These are phyloP conservation scores for Disparrhopalites patrizii DNA, from an alignment of 2,888 invertebrate species.

Conservation along the genomic window DNA sequence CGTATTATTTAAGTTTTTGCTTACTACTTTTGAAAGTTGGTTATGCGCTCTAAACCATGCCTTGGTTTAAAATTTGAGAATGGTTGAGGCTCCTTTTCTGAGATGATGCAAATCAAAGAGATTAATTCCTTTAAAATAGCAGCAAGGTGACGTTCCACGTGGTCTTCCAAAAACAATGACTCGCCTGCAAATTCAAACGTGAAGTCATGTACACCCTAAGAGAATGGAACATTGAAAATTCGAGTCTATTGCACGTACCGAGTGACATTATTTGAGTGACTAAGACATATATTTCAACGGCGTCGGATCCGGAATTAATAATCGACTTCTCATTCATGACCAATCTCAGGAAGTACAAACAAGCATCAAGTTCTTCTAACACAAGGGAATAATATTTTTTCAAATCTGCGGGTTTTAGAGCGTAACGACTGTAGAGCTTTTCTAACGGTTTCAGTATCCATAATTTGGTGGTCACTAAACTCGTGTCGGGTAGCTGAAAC, in stretches of 20 bases:
- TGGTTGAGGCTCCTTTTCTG: constrained; percentile 3
- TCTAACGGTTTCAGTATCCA: constrained; percentile 24
- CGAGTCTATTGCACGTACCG: constrained; percentile 11
- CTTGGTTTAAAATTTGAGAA: constrained; percentile 22
- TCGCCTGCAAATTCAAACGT: constrained; percentile 3
- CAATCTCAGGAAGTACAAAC: constrained; percentile 10
- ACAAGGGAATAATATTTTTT: constrained; percentile 5
- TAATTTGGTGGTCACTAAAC: constrained; percentile 21
- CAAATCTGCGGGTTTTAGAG: constrained; percentile 3
- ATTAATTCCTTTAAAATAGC: constrained; percentile 2
- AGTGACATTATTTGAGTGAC: constrained; percentile 23
- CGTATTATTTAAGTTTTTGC: background rate
- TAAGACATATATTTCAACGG: constrained; percentile 11
- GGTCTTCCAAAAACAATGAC: constrained; percentile 12
- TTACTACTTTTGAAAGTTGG: constrained; percentile 21
- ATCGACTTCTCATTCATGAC: constrained; percentile 1
- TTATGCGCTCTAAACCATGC: background rate
- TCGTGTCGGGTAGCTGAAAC: constrained; percentile 2
- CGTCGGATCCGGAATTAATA: background rate
- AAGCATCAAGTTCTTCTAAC: constrained; percentile 5
- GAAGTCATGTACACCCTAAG: background rate
- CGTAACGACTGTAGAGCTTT: constrained; percentile 15
- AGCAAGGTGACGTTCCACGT: background rate
- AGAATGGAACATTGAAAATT: background rate
- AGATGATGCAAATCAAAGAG: background rate